Conservation (phyloP, 92 coral and sea anemone species). For the Actinostola sp. region DNA sequence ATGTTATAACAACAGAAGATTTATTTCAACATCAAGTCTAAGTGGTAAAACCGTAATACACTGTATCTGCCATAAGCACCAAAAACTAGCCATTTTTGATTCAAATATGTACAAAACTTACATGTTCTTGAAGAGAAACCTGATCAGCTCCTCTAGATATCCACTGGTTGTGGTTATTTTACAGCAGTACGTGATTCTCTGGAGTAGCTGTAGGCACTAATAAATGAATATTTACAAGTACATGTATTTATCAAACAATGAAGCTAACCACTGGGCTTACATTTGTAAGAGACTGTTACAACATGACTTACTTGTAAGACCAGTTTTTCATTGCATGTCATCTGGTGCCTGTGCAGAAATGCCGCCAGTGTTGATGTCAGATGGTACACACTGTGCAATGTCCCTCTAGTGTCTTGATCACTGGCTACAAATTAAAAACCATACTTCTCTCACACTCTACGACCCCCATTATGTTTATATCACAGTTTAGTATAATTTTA, state of each 20-base stretch:
- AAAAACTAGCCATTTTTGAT: too few relatives aligned
- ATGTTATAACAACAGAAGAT: too few relatives aligned
- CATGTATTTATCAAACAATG: not conserved
- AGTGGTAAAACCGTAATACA: too few relatives aligned
- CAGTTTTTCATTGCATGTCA: conserved; percentile 73
- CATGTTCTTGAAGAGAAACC: conserved; percentile 83
- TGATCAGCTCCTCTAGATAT: conserved; percentile 84
- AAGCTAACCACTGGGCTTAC: not conserved
- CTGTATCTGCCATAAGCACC: too few relatives aligned
- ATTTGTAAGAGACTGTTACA: not conserved
- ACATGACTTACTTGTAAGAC: conserved; percentile 71
- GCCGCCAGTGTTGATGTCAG: conserved; percentile 92
- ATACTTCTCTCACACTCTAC: not conserved
- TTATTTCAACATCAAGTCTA: too few relatives aligned
- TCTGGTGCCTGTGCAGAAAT: conserved; percentile 72
- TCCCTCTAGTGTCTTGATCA: conserved; percentile 81
- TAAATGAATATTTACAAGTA: not conserved
- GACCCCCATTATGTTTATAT: too few relatives aligned
- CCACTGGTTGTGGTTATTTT: conserved; percentile 76
- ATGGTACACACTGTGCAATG: conserved; percentile 85
- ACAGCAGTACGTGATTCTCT: conserved; percentile 87
- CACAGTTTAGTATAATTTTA: too few relatives aligned
- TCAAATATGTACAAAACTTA: conserved; percentile 24
- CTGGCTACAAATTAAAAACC: conserved; percentile 43
- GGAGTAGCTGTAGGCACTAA: conserved; percentile 88